Percentiles rank a stretch among this genome's conserved stretches.
Evolutionary conservation across 2,113 vertebrate species (phyloP).

Genomic region (Tylochromis polylepis): DNA sequence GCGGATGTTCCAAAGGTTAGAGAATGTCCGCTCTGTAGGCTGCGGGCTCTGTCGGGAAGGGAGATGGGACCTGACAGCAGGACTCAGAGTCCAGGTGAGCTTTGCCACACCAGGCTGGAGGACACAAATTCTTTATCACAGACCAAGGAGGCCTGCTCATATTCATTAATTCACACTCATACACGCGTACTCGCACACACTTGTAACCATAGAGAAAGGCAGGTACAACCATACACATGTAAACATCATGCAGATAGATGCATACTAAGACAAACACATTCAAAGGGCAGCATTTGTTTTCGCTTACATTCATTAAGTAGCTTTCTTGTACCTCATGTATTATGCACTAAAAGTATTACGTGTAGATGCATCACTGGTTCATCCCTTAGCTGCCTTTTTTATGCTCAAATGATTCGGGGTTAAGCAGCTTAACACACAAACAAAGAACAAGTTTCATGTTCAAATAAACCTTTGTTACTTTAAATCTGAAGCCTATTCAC

Average conservation of each 20-base stretch:
- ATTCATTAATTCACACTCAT: conserved; percentile 39
- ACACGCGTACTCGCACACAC: background rate
- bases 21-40: conserved; percentile 36
- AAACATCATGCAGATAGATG: background rate
- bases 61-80: conserved; percentile 65
- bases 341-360: background rate
- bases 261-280: background rate
- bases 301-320: background rate
- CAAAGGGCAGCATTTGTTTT: conserved; percentile 32
- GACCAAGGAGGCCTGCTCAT: conserved; percentile 20
- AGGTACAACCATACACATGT: background rate
- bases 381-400: background rate
- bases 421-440: background rate
- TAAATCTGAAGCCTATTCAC: background rate
- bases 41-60: conserved; percentile 26
- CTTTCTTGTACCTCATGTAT: background rate
- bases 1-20: conserved; percentile 62
- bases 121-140: conserved; percentile 45
- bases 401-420: background rate
- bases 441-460: background rate
- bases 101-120: conserved; percentile 46
- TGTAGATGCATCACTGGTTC: background rate
- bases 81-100: conserved; percentile 62
- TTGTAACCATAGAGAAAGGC: background rate
- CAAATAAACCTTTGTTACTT: background rate